Evolutionary conservation across 2,888 invertebrate genomes (phyloP), one percentile per base, ranked within the genome.

Genomic region (Cosmia trapezina): DNA sequence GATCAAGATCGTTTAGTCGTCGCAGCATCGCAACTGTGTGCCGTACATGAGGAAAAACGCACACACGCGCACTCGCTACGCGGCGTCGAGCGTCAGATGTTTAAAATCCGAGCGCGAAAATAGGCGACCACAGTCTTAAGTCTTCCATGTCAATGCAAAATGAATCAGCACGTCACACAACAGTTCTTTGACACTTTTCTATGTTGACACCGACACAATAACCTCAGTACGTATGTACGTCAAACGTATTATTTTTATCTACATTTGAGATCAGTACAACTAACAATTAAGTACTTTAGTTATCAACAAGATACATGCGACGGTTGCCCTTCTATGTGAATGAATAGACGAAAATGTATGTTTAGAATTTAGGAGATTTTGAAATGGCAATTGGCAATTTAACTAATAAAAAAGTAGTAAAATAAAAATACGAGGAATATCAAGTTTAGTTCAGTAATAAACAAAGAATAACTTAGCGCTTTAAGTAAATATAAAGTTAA

Each of bases 121-220:
- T n/a, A n/a, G n/a, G n/a, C n/a, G n/a, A n/a, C n/a, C n/a, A n/a
- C n/a, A n/a, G n/a, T n/a, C n/a, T n/a, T 41, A 64, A 65, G 33
- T 51, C 37, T 63, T 56, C 14, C 56, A 43, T 56, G 17, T 57
- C 73, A 33, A 69, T 37, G 14, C 56, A 43, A 56, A 70, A 73
- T 76, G 63, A 73, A 69, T 83, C 71, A 80, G 70, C 59, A 73
- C 72, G 76, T 66, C 73, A 57, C 70, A 65, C 43, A 57, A 43
- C 62, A 76, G 87, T 82, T 85, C 82, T 71, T 83, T 83, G 85
- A 86, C 86, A 81, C 74, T 63, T 81, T 70, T 74, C 81, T 82
- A 72, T 84, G 82, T 83, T 84, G 81, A 78, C 70, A 64, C n/a
- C 43, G 76, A 81, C 76, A 85, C 87, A 85, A 81, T 87, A 85